Evolutionary conservation across 2,113 vertebrate species (phyloP).

Genomic region (Alectura lathami): DNA sequence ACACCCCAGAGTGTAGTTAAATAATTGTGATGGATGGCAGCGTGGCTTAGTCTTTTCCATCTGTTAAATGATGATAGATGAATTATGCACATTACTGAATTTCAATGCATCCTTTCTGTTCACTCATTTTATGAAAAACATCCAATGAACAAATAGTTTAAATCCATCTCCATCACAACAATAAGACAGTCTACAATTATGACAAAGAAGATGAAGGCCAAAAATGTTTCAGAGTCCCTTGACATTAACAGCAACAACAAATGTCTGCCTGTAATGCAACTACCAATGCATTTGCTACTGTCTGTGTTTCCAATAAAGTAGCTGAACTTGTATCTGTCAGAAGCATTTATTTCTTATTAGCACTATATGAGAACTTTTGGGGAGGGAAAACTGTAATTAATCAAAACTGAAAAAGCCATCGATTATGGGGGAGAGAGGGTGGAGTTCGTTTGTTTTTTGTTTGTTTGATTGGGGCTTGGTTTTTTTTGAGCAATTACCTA

Average conservation of each 20-base stretch:
- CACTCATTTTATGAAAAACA: constrained; percentile 77
- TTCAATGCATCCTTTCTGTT: constrained; percentile 71
- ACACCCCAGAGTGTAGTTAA: constrained; percentile 77
- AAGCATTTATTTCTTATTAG: background rate
- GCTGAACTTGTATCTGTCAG: background rate
- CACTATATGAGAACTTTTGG: background rate
- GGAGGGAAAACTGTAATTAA: background rate
- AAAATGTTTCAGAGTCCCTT: constrained; percentile 45
- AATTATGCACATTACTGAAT: constrained; percentile 76
- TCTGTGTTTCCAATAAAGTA: background rate
- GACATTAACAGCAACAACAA: constrained; percentile 6
- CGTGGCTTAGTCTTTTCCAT: constrained; percentile 78
- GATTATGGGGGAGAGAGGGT: background rate
- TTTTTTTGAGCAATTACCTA: background rate
- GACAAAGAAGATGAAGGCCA: constrained; percentile 75
- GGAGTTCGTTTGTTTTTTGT: background rate
- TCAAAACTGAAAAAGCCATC: background rate
- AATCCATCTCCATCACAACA: constrained; percentile 80
- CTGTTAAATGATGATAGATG: constrained; percentile 87
- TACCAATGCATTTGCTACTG: background rate
- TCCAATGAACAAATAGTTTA: constrained; percentile 76
- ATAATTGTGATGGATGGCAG: constrained; percentile 82
- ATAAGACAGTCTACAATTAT: constrained; percentile 74
- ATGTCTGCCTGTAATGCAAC: background rate
- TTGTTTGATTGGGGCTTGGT: no score